These are phyloP conservation scores for Cryptops parisi DNA, from an alignment of 2,888 invertebrate genomes.

Conservation along the genomic window DNA sequence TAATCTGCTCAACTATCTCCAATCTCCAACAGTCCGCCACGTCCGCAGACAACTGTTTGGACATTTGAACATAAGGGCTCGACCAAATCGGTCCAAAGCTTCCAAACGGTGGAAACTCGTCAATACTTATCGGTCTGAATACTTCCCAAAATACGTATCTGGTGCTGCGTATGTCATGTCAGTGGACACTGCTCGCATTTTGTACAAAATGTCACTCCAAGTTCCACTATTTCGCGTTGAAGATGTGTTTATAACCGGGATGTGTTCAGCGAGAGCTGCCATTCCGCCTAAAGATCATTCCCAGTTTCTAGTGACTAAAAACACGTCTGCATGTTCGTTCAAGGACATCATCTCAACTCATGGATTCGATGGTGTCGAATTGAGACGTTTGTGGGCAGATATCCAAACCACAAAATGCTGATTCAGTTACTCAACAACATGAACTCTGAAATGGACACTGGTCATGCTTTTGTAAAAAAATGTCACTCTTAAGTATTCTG, in stretches of 20 bases:
- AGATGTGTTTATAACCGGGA: constrained; percentile 18
- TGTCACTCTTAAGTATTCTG: constrained; percentile 7
- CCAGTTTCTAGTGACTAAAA: constrained; percentile 44
- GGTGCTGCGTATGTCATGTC: constrained; percentile 23
- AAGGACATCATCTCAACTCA: constrained; percentile 14
- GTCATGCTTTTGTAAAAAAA: neutral
- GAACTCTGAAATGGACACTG: constrained; percentile 15
- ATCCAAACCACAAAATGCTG: constrained; percentile 4
- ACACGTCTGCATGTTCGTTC: constrained; percentile 34
- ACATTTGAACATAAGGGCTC: constrained; percentile 20
- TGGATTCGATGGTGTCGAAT: constrained; percentile 12
- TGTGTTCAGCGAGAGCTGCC: constrained; percentile 42
- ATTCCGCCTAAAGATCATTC: constrained; percentile 47
- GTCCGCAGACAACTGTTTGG: constrained; percentile 18
- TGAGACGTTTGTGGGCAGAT: constrained; percentile 16
- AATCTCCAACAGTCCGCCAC: constrained; percentile 20
- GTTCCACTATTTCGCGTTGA: constrained; percentile 16
- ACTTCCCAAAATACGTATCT: constrained; percentile 22
- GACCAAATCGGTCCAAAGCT: constrained; percentile 19
- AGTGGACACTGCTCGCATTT: constrained; percentile 11
- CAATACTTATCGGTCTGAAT: constrained; percentile 17
- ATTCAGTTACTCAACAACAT: too few relatives aligned
- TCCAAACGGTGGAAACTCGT: constrained; percentile 23
- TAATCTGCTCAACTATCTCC: constrained; percentile 20
- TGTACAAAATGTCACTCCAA: constrained; percentile 1